Conservation (phyloP, 2,797 vertebrate genomes). For the Eulemur coronatus region DNA sequence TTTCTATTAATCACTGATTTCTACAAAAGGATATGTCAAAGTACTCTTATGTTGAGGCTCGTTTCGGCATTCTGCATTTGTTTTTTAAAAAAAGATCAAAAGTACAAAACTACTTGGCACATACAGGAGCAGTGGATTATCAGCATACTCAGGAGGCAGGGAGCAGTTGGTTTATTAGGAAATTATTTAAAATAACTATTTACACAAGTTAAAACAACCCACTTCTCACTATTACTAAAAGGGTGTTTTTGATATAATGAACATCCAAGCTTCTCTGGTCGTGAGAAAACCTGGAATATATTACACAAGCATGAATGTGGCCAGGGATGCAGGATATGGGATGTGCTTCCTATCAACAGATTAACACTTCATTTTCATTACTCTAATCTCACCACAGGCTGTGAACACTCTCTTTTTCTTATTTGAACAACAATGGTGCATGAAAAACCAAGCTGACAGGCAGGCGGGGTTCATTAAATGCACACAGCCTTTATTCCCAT, state of each 20-base stretch:
- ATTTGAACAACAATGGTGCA: constrained; percentile 74
- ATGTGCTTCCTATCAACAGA: constrained; percentile 72
- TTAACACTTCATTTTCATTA: constrained; percentile 81
- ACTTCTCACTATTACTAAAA: constrained; percentile 66
- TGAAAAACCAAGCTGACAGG: constrained; percentile 73
- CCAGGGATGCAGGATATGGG: constrained; percentile 67
- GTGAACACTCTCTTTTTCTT: constrained; percentile 65
- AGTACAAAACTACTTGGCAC: background rate
- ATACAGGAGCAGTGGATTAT: background rate
- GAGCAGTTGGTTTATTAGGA: constrained; percentile 1
- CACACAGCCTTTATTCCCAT: constrained; percentile 67
- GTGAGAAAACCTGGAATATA: constrained; percentile 76
- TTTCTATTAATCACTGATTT: constrained; percentile 10
- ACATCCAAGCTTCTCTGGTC: constrained; percentile 57
- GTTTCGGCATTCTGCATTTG: background rate
- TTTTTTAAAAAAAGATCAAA: background rate
- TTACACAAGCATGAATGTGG: constrained; percentile 71
- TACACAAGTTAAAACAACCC: constrained; percentile 57
- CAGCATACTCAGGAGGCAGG: constrained; percentile 16
- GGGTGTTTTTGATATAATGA: constrained; percentile 71
- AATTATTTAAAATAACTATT: constrained; percentile 64
- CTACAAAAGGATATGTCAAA: background rate
- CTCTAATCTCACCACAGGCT: constrained; percentile 72
- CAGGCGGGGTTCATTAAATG: constrained; percentile 74
- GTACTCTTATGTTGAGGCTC: background rate